A percentile compares a stretch with the other conserved stretches of the same genome.
phyloP scores from a whole-genome alignment of 2,888 invertebrate species.

The Metopia argyrocephala region DNA sequence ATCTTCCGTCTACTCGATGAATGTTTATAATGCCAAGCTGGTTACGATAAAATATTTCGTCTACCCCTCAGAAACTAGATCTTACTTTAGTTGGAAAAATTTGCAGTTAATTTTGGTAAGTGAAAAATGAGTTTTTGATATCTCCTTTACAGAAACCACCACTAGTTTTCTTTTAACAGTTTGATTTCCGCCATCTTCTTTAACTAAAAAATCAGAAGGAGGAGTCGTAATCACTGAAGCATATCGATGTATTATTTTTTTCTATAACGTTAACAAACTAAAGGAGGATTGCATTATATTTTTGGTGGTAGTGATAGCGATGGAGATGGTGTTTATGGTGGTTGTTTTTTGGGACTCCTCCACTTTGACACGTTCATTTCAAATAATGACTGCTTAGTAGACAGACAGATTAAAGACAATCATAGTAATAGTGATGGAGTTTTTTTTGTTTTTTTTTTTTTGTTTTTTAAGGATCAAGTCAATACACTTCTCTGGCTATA shows the following conservation, averaged over 20 bases:
- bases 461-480: conserved; percentile 13
- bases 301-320: neutral
- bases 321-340: conserved; percentile 14
- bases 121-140: too few relatives aligned
- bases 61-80: too few relatives aligned
- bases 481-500: conserved; percentile 6
- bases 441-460: neutral
- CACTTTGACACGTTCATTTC: conserved; percentile 36
- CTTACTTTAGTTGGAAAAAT: too few relatives aligned
- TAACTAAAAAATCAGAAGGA: conserved; percentile 35
- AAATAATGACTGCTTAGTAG: neutral
- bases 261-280: too few relatives aligned
- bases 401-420: neutral
- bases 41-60: too few relatives aligned
- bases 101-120: too few relatives aligned
- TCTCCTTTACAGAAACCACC: too few relatives aligned
- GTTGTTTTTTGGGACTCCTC: conserved; percentile 46
- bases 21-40: too few relatives aligned
- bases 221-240: conserved; percentile 31
- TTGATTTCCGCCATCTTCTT: neutral
- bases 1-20: too few relatives aligned
- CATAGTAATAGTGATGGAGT: neutral
- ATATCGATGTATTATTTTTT: conserved; percentile 17
- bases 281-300: too few relatives aligned
- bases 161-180: too few relatives aligned